A percentile compares a stretch with the other conserved stretches of the same genome.
phyloP scores from a whole-genome alignment of 2,113 vertebrate species.

The Callospermophilus lateralis region DNA sequence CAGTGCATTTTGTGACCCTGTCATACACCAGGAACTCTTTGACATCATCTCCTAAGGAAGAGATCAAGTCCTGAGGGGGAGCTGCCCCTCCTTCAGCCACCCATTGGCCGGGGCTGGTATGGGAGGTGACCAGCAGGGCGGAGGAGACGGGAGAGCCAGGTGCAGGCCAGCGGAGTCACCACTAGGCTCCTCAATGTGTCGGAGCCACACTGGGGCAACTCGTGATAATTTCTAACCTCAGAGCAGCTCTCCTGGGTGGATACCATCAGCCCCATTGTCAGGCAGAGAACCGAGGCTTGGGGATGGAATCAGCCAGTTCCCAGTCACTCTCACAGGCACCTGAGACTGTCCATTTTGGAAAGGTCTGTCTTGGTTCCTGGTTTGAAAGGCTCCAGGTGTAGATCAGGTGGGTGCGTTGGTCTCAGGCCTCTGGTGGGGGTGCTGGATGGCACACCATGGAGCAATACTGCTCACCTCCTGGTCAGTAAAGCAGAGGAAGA shows the following conservation, averaged over 20 bases:
- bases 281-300: neutral
- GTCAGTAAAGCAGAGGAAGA: neutral
- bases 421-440: neutral
- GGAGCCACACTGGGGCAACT: neutral
- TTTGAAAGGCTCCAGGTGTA: neutral
- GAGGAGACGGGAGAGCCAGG: accelerated
- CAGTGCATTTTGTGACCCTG: neutral
- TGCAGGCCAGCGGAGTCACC: accelerated
- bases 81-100: neutral
- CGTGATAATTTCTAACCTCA: neutral
- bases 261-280: neutral
- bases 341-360: neutral
- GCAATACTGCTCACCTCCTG: neutral
- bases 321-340: neutral
- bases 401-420: no score
- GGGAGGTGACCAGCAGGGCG: neutral
- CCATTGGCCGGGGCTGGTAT: neutral
- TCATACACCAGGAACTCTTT: neutral
- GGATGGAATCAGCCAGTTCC: neutral
- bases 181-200: accelerated
- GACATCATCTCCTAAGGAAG: neutral
- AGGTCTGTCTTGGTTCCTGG: neutral
- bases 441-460: accelerated
- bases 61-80: neutral
- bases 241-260: neutral